Evolutionary conservation across 2,888 invertebrate genomes (phyloP).

Genomic region (Cyaniris semiargus): DNA sequence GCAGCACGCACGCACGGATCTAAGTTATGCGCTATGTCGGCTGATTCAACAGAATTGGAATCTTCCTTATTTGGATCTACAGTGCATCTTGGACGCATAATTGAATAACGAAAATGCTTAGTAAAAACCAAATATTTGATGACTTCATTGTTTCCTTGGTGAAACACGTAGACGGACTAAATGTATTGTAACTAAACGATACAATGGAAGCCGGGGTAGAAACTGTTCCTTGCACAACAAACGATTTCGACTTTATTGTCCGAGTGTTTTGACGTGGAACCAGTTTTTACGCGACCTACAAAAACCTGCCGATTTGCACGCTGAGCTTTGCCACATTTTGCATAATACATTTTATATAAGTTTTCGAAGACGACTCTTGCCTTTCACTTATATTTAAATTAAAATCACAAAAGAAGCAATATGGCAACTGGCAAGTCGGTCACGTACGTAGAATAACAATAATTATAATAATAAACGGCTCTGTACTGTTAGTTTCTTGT

Average conservation of each 20-base stretch:
- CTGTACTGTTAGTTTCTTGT: background rate
- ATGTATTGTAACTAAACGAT: background rate
- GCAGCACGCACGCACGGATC: constrained; percentile 2
- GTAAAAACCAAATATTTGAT: background rate
- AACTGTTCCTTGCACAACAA: constrained; percentile 10
- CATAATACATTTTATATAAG: constrained; percentile 24
- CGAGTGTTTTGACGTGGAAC: constrained; percentile 21
- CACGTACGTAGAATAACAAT: background rate
- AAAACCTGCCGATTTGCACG: constrained; percentile 15
- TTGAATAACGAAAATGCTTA: background rate
- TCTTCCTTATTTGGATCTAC: background rate
- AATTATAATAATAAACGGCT: background rate
- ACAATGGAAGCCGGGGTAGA: background rate
- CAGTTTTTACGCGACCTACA: constrained; percentile 15
- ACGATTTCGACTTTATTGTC: constrained; percentile 16
- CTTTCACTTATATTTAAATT: constrained; percentile 20
- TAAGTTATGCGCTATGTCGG: constrained; percentile 4
- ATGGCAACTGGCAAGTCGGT: constrained; percentile 2
- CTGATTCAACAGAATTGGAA: background rate
- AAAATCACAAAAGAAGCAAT: constrained; percentile 4
- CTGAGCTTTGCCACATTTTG: constrained; percentile 5
- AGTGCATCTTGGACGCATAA: background rate
- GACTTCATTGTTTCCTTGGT: background rate
- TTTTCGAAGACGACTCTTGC: constrained; percentile 18
- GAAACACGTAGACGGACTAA: background rate